Evolutionary conservation across 2,888 invertebrate species (phyloP), one percentile per base, ranked within the genome.

Genomic region (Taenaris catops): DNA sequence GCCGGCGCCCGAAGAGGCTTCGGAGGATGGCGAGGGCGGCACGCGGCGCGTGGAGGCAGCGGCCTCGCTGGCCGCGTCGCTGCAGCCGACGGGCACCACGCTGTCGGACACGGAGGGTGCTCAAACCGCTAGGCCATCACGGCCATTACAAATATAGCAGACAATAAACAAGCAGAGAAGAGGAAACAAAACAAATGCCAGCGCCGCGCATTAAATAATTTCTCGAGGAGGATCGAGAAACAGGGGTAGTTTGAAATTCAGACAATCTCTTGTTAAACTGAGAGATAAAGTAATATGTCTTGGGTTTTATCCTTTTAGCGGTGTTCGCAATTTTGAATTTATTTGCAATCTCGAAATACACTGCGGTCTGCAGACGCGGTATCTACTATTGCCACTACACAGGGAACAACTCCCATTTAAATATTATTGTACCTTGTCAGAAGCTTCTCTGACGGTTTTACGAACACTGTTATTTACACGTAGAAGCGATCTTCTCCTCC

Each of bases 1-100:
- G n/a, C n/a, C n/a, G n/a, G 36, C 6, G 26, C 29, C n/a, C 24
- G 41, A 7, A 36, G 44, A 14, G 32, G 47, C 25, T 18, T 29
- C 34, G 12, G 37, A 32, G 27, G 56, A 41, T 40, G 39, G 44
- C 34, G 57, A 34, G 38, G 55, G 59, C 73, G 81, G 76, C 60
- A 89, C 91, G 66, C 90, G 91, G 64, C 91, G 96, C 79, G 94
- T 97, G 63, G 95, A 95, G 71, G 95, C 96, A 81, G 97, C 97
- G 31, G 96, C 98, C 26, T 95, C 95, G 34, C 90, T 97, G 55
- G 99, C 99, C 25, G 95, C 97, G 72, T 94, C 96, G 76, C 94
- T 99, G 67, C 98, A 99, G 78, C 99, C 99, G 1, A 99, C 97
- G 70, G 99, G 99, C 66, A 97, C 97, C 65, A 99, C 99, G 9